Conservation (phyloP, 2,113 vertebrate species). For the Scatophagus argus region DNA sequence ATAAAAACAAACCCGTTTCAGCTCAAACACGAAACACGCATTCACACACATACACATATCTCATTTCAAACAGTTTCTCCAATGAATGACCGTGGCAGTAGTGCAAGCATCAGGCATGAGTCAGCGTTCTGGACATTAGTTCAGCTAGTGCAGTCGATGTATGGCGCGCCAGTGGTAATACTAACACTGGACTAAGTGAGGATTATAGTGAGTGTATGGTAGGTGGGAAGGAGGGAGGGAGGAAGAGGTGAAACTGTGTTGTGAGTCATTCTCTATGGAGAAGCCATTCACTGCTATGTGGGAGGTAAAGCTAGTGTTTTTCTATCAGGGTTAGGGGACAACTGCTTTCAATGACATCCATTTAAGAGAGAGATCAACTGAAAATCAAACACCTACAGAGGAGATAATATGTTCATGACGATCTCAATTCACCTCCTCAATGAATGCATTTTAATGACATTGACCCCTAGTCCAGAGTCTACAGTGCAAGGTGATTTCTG, state of each 20-base stretch:
- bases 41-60: conserved; percentile 51
- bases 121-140: conserved; percentile 66
- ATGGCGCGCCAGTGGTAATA: conserved; percentile 48
- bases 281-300: conserved; percentile 78
- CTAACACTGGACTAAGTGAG: conserved; percentile 54
- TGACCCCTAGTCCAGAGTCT: conserved; percentile 63
- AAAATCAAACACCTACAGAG: conserved; percentile 18
- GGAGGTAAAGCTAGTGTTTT: conserved; percentile 39
- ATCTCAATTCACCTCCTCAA: conserved; percentile 54
- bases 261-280: conserved; percentile 75
- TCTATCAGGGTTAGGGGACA: conserved; percentile 58
- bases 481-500: conserved; percentile 47
- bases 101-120: conserved; percentile 86
- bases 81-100: conserved; percentile 72
- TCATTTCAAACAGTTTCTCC: conserved; percentile 42
- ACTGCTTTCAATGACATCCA: conserved; percentile 71
- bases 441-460: conserved; percentile 68
- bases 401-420: not conserved
- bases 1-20: conserved; percentile 49
- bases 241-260: conserved; percentile 58
- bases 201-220: conserved; percentile 60
- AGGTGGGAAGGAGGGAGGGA: not conserved
- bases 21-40: conserved; percentile 45
- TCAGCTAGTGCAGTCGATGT: conserved; percentile 64
- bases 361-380: conserved; percentile 59